phyloP scores from a whole-genome alignment of 2,797 vertebrate species.

The Fistularia commersonii region DNA sequence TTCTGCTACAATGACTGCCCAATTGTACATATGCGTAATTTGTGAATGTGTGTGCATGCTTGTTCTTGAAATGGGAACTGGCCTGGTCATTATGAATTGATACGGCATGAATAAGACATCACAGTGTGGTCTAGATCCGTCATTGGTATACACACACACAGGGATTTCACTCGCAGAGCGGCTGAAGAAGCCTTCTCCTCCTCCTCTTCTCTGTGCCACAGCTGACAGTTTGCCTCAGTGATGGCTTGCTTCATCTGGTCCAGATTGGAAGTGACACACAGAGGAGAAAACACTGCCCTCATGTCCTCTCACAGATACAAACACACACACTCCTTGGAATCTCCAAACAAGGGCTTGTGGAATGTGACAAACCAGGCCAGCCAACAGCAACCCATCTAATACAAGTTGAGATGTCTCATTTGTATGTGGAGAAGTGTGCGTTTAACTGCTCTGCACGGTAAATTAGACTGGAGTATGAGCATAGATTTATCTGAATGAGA shows the following conservation, averaged over 20 bases:
- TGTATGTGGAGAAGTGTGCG: slow-evolving; percentile 24
- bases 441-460: slow-evolving; percentile 21
- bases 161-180: slow-evolving; percentile 61
- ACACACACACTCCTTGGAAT: slow-evolving; percentile 37
- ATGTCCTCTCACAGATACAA: slow-evolving; percentile 23
- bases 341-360: slow-evolving; percentile 51
- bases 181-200: slow-evolving; percentile 20
- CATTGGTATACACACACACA: slow-evolving; percentile 64
- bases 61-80: slow-evolving; percentile 44
- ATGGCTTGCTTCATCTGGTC: slow-evolving; percentile 40
- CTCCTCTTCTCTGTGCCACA: slow-evolving; percentile 41
- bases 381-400: slow-evolving; percentile 62
- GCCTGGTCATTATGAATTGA: slow-evolving; percentile 76
- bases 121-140: slow-evolving; percentile 70
- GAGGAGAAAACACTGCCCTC: slow-evolving; percentile 53
- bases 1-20: slow-evolving; percentile 40
- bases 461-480: too few relatives aligned
- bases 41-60: slow-evolving; percentile 17
- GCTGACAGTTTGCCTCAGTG: slow-evolving; percentile 57
- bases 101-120: slow-evolving; percentile 77
- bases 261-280: slow-evolving; percentile 68
- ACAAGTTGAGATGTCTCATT: slow-evolving; percentile 36
- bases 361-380: slow-evolving; percentile 63
- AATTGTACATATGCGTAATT: slow-evolving; percentile 15
- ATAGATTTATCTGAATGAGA: slow-evolving; percentile 33